These are phyloP conservation scores for Tinamus guttatus DNA, from an alignment of 2,113 vertebrate species.

Conservation along the genomic window DNA sequence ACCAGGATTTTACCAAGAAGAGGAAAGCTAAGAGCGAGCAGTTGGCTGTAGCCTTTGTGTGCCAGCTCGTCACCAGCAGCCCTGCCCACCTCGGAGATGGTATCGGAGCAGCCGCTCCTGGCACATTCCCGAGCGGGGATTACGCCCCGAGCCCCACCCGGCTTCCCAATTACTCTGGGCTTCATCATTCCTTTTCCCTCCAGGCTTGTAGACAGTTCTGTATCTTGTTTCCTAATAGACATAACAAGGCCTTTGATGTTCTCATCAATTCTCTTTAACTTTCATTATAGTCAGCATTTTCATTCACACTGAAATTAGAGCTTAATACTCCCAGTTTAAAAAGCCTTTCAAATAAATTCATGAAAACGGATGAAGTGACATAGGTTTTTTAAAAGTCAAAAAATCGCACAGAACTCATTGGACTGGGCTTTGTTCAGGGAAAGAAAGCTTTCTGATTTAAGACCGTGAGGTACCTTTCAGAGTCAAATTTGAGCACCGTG, in stretches of 20 bases:
- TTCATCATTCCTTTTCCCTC: conserved; percentile 46
- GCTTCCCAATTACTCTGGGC: conserved; percentile 15
- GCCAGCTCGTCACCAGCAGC: background rate
- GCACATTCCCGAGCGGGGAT: background rate
- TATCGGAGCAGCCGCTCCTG: background rate
- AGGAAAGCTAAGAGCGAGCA: background rate
- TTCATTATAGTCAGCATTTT: conserved; percentile 70
- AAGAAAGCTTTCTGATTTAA: background rate
- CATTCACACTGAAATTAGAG: conserved; percentile 61
- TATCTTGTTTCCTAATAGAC: conserved; percentile 66
- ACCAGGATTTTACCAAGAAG: background rate
- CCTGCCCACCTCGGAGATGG: background rate
- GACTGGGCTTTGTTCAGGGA: background rate
- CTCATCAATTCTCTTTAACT: conserved; percentile 58
- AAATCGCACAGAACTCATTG: background rate
- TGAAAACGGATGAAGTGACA: conserved; percentile 28
- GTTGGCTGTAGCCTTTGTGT: background rate
- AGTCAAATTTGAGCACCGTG: background rate
- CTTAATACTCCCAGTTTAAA: conserved; percentile 37
- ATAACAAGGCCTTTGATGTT: conserved; percentile 71
- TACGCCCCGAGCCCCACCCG: conserved; percentile 35
- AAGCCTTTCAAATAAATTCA: conserved; percentile 46
- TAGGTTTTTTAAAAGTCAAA: conserved; percentile 34
- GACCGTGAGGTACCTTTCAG: background rate
- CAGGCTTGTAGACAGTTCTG: conserved; percentile 50